Evolutionary conservation across 2,797 vertebrate species (phyloP).

Genomic region (Tympanoctomys barrerae): DNA sequence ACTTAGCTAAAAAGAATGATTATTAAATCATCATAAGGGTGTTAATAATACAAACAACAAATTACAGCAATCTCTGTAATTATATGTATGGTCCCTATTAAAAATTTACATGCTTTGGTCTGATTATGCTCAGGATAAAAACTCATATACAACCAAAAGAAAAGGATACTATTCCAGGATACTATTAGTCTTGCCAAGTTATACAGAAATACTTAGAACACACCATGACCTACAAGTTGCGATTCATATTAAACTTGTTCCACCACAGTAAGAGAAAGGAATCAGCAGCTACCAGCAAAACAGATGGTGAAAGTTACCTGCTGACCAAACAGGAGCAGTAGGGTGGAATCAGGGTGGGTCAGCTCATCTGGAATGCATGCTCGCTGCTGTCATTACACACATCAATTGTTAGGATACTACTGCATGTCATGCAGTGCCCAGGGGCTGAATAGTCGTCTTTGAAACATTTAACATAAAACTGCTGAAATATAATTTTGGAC

Average conservation of each 20-base stretch:
- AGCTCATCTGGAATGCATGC: constrained; percentile 79
- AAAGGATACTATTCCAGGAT: constrained; percentile 54
- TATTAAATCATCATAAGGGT: constrained; percentile 75
- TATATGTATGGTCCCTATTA: constrained; percentile 54
- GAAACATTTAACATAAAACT: constrained; percentile 78
- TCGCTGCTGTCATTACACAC: constrained; percentile 76
- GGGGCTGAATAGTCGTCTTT: constrained; percentile 68
- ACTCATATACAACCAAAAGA: background rate
- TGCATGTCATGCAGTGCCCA: constrained; percentile 67
- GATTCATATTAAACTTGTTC: constrained; percentile 75
- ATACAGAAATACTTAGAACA: constrained; percentile 58
- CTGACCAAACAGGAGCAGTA: constrained; percentile 83
- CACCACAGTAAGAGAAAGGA: constrained; percentile 73
- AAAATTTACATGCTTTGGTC: constrained; percentile 67
- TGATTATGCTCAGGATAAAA: constrained; percentile 65
- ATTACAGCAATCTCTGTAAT: constrained; percentile 73
- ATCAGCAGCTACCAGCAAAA: constrained; percentile 74
- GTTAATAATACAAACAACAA: constrained; percentile 78
- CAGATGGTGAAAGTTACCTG: constrained; percentile 81
- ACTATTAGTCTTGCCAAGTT: constrained; percentile 61
- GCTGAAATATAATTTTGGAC: constrained; percentile 78
- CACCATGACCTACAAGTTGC: constrained; percentile 31
- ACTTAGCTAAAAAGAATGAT: constrained; percentile 70
- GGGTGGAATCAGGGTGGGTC: constrained; percentile 75
- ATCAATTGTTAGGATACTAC: constrained; percentile 76